Conservation (phyloP, 2,888 invertebrate genomes). For the Entomobrya multifasciata region DNA sequence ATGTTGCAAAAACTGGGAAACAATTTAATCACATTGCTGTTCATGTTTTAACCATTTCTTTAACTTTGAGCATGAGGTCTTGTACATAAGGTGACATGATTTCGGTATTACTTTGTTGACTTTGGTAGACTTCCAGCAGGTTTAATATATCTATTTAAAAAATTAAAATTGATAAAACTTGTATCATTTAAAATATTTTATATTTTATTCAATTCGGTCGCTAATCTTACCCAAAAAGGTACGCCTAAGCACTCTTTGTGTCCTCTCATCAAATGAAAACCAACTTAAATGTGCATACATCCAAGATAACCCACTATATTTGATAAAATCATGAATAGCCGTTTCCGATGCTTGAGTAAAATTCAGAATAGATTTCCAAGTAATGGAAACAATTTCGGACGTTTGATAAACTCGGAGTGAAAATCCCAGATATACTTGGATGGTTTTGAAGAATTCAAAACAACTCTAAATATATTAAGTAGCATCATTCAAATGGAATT, state of each 20-base stretch:
- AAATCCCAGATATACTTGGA: conserved; percentile 55
- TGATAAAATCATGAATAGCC: conserved; percentile 38
- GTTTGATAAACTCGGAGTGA: conserved; percentile 36
- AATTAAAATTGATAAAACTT: not conserved
- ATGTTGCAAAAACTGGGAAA: too few species aligned
- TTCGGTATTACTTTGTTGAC: not conserved
- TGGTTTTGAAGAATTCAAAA: conserved; percentile 50
- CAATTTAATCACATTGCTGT: too few species aligned
- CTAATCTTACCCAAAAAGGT: conserved; percentile 22
- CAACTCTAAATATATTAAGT: conserved; percentile 27
- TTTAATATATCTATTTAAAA: not conserved
- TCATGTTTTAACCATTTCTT: not conserved
- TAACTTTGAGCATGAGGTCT: not conserved
- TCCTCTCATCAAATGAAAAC: conserved; percentile 29
- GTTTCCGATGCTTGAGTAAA: not conserved
- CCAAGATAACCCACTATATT: conserved; percentile 44
- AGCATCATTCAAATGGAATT: too few species aligned
- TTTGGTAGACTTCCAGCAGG: not conserved
- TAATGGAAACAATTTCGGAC: conserved; percentile 33
- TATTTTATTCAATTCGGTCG: too few species aligned
- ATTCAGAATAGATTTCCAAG: conserved; percentile 43
- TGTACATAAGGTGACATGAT: not conserved
- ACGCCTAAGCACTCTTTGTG: not conserved
- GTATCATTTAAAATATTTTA: not conserved
- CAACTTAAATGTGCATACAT: conserved; percentile 51